Base-by-base conservation (phyloP, 2,113 vertebrate species). In the Empidonax alnorum region DNA sequence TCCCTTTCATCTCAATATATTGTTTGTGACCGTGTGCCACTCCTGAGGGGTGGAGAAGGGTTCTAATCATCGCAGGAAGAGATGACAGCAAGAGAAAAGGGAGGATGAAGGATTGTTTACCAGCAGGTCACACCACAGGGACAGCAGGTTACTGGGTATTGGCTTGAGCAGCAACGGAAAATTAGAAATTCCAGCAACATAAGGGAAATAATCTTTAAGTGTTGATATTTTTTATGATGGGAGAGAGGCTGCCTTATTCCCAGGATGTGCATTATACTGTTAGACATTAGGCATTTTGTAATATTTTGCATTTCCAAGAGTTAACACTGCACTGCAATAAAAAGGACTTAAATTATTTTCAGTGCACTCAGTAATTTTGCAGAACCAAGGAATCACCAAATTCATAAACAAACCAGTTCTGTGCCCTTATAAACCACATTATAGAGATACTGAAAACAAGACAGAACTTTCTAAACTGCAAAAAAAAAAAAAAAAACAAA, bases 1-100 rank as follows among this genome's bases (percentile, higher is more conserved):
- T 95, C 76, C 84, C 96, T 97, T 97, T 97, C 97, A 97, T 97
- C 94, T 97, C 78, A 49, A 94, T 88, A 89, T 77, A 85, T 87
- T 95, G 91, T 96, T 95, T 95, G 95, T 92, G 93, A 88, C 80
- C 6, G 3, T 58, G 49, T 84, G 77, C 82, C 47, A 47, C 83
- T 87, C 91, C 53, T 44, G 39, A 94, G 89, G 82, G 88, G 86
- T n/a, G 55, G 85, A n/a, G 86, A 90, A 95, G 90, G 85, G 68
- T 96, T 97, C 95, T 96, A 96, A 97, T 97, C 91, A 56, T 37
- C 71, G 79, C 85, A 96, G 93, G 74, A 93, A 84, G 78, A 89
- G 81, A 41, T 93, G 91, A 96, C 90, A 97, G 80, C 47, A 27
- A 35, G 46, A 80, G 78, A 59, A 93, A 84, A 95, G 33, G 52